phyloP scores from a whole-genome alignment of 2,888 invertebrate species.

The Vanessa cardui region DNA sequence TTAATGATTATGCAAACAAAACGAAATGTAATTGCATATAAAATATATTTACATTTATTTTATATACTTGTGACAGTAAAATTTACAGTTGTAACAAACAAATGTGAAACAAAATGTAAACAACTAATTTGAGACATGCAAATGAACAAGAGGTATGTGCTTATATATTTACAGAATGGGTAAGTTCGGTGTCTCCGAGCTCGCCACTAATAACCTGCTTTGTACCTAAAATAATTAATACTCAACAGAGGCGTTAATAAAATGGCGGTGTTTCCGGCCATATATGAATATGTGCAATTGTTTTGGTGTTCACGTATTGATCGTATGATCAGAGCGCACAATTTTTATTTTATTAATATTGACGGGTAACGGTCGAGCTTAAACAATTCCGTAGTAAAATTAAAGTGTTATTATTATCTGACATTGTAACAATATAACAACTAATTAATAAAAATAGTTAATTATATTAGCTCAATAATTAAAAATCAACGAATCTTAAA shows the following conservation, averaged over 20 bases:
- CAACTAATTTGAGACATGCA: background rate
- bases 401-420: background rate
- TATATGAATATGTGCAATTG: slow-evolving; percentile 38
- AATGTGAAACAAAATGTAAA: too few species aligned
- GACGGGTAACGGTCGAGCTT: slow-evolving; percentile 17
- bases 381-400: background rate
- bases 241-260: slow-evolving; percentile 28
- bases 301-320: slow-evolving; percentile 47
- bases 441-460: background rate
- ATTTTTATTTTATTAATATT: slow-evolving; percentile 9
- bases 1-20: background rate
- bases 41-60: background rate
- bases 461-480: slow-evolving; percentile 11
- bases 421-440: background rate
- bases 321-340: slow-evolving; percentile 32
- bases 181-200: background rate
- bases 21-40: too few species aligned
- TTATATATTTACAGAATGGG: background rate
- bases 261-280: slow-evolving; percentile 22
- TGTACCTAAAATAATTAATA: slow-evolving; percentile 36
- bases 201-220: slow-evolving; percentile 16
- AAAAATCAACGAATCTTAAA: slow-evolving; percentile 10
- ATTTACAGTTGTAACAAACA: too few species aligned
- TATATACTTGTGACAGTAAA: too few species aligned
- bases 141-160: background rate